Evolutionary conservation across 2,113 vertebrate species (phyloP).

Genomic region (Dolichotis patagonum): DNA sequence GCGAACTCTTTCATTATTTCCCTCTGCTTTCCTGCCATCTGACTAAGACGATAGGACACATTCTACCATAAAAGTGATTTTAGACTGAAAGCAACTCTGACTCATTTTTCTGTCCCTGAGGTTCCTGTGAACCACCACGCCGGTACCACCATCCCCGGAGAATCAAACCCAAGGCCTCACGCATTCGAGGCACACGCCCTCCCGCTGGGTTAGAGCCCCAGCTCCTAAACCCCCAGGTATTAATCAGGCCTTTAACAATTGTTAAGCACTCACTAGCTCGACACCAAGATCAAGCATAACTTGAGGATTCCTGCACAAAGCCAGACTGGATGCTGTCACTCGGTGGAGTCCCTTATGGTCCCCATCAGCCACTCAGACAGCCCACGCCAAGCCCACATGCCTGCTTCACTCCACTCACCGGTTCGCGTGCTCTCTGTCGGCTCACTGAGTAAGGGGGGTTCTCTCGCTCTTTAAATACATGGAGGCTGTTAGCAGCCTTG

Average conservation of each 20-base stretch:
- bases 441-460: not conserved
- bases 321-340: not conserved
- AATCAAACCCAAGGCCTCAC: not conserved
- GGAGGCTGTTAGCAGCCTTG: constrained; percentile 41
- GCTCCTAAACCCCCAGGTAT: not conserved
- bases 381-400: not conserved
- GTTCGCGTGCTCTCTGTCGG: not conserved
- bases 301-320: not conserved
- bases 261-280: not conserved
- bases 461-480: constrained; percentile 82
- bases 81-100: not conserved
- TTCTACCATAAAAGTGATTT: not conserved
- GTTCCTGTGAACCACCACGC: not conserved
- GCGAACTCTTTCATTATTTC: rapidly evolving
- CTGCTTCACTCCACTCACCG: not conserved
- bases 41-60: not conserved
- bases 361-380: not conserved
- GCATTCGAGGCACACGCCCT: not conserved
- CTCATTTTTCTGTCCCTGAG: not conserved
- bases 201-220: not conserved
- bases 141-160: not conserved
- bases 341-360: rapidly evolving
- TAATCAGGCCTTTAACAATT: not conserved
- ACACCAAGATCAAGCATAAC: not conserved
- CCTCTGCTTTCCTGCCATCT: not conserved